A percentile compares a stretch with the other conserved stretches of the same genome.
Conservation (phyloP, 2,113 vertebrate genomes). For the Plecturocebus donacophilus region DNA sequence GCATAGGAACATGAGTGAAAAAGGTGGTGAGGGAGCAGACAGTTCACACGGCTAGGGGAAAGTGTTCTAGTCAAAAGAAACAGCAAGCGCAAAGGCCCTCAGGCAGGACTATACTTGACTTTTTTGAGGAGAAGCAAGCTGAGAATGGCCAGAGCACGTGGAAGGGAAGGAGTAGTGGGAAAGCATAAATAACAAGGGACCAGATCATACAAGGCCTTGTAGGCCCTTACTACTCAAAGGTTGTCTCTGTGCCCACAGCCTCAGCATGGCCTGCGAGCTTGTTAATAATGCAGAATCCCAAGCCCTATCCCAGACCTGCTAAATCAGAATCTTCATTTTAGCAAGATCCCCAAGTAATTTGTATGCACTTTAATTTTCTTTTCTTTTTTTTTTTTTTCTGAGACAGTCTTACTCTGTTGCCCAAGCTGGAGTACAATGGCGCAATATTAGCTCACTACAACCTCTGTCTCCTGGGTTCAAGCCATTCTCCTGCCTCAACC, state of each 20-base stretch:
- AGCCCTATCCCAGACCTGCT: neutral
- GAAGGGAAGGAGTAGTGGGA: neutral
- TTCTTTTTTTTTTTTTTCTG: too few relatives aligned
- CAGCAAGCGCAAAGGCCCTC: neutral
- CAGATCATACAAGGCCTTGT: neutral
- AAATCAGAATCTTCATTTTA: conserved; percentile 45
- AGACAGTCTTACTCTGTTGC: too few relatives aligned
- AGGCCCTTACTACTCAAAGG: neutral
- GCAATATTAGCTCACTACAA: too few relatives aligned
- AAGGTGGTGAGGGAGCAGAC: neutral
- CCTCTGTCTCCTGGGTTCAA: too few relatives aligned
- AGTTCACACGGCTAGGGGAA: neutral
- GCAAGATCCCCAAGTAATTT: neutral
- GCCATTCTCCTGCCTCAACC: too few relatives aligned
- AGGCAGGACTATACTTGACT: neutral
- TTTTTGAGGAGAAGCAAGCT: neutral
- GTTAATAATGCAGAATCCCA: neutral
- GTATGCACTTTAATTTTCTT: neutral
- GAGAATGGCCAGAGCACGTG: neutral
- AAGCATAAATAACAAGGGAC: neutral
- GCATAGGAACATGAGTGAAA: neutral
- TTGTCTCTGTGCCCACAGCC: neutral
- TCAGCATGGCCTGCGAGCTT: neutral
- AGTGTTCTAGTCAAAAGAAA: neutral
- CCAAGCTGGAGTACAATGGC: too few relatives aligned